A percentile compares a stretch with the other conserved stretches of the same genome.
Evolutionary conservation across 1,140 invertebrate species (phyloP).

Genomic region (Lasaia peninsularis): DNA sequence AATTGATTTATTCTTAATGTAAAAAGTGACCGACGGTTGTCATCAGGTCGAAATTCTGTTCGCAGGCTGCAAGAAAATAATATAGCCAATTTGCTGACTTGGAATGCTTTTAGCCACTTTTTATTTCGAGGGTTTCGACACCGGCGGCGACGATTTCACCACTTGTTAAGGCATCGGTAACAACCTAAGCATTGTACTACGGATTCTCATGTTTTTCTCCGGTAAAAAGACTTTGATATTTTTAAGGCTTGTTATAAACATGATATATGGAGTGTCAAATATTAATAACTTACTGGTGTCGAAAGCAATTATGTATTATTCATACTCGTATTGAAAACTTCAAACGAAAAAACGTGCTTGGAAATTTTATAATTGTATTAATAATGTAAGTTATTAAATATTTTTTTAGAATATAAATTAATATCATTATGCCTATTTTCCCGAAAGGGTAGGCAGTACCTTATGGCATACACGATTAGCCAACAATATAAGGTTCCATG

Average conservation of each 20-base stretch:
- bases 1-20: conserved; percentile 32
- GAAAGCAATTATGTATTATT: neutral
- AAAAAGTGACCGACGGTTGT: conserved; percentile 31
- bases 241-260: conserved; percentile 1
- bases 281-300: conserved; percentile 4
- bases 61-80: conserved; percentile 43
- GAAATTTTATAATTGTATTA: too few relatives aligned
- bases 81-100: conserved; percentile 40
- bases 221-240: neutral
- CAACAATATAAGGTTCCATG: too few relatives aligned
- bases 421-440: too few relatives aligned
- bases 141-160: conserved; percentile 42
- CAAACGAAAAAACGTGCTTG: neutral
- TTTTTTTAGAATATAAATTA: neutral
- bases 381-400: neutral
- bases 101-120: conserved; percentile 47
- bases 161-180: conserved; percentile 23
- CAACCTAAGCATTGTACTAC: conserved; percentile 10
- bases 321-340: neutral
- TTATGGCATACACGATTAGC: too few relatives aligned
- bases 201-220: conserved; percentile 35
- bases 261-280: conserved; percentile 8
- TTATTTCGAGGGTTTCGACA: conserved; percentile 46
- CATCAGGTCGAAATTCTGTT: conserved; percentile 42
- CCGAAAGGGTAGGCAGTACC: too few relatives aligned